These are phyloP conservation scores for Athene cunicularia DNA, from an alignment of 2,113 vertebrate genomes.

Conservation along the genomic window DNA sequence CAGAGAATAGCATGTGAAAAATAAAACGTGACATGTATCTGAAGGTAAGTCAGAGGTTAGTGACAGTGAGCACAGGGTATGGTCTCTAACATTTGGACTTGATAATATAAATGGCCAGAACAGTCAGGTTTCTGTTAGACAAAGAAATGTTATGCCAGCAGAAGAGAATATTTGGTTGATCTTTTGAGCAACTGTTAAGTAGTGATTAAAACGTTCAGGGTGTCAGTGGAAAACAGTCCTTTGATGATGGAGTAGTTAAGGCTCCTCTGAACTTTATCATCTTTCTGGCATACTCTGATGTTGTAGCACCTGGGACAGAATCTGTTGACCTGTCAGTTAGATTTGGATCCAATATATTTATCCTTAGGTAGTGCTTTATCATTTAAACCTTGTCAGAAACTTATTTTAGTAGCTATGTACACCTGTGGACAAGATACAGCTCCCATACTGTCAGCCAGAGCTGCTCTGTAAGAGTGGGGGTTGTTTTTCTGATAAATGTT, in stretches of 20 bases:
- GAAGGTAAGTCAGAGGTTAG: background rate
- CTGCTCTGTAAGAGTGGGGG: background rate
- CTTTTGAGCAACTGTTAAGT: background rate
- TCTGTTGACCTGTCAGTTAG: background rate
- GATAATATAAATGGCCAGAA: background rate
- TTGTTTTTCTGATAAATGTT: constrained; percentile 4
- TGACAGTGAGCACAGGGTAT: background rate
- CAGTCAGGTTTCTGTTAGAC: background rate
- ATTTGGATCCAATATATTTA: background rate
- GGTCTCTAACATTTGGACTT: background rate
- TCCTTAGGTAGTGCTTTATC: constrained; percentile 15
- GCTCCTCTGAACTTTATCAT: background rate
- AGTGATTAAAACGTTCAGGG: background rate
- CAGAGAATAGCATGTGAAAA: background rate
- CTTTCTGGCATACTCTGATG: background rate
- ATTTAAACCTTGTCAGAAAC: background rate
- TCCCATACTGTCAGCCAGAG: background rate
- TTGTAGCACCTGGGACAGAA: background rate
- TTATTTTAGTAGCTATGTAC: background rate
- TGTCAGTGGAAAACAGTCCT: background rate
- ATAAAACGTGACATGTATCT: background rate
- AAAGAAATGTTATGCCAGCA: background rate
- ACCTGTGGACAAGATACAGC: background rate
- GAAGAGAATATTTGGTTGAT: background rate
- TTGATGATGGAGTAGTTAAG: background rate